These are phyloP conservation scores for Leptopilina clavipes DNA, from an alignment of 1,140 invertebrate genomes.

Conservation along the genomic window DNA sequence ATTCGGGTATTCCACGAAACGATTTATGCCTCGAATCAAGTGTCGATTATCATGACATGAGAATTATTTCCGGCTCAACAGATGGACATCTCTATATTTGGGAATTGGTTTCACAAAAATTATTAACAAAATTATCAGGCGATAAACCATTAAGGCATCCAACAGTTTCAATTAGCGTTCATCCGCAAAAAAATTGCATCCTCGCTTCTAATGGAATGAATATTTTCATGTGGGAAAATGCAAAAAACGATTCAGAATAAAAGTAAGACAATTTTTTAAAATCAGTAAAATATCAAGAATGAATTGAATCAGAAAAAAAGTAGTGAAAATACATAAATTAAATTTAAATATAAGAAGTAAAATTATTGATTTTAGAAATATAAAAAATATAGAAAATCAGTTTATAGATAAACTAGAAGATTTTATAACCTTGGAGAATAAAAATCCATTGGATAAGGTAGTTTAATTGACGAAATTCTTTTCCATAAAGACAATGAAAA, in stretches of 20 bases:
- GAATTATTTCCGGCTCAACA: constrained; percentile 90
- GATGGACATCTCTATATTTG: constrained; percentile 90
- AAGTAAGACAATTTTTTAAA: not conserved
- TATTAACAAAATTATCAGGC: constrained; percentile 76
- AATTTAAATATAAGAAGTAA: too few species aligned
- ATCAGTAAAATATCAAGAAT: too few species aligned
- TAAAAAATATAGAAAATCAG: too few species aligned
- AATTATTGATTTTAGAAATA: too few species aligned
- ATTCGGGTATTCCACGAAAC: constrained; percentile 84
- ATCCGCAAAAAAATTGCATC: constrained; percentile 82
- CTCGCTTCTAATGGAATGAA: constrained; percentile 80
- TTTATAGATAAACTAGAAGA: too few species aligned
- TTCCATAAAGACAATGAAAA: too few species aligned
- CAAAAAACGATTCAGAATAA: constrained; percentile 37
- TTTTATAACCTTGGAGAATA: too few species aligned
- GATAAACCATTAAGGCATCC: constrained; percentile 64
- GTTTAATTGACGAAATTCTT: too few species aligned
- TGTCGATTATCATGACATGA: constrained; percentile 86
- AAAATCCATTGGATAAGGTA: too few species aligned
- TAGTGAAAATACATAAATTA: too few species aligned
- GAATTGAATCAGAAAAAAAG: not conserved
- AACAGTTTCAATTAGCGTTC: constrained; percentile 79
- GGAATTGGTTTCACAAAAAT: constrained; percentile 87
- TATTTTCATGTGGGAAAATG: constrained; percentile 79
- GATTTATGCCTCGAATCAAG: constrained; percentile 91